Evolutionary conservation across 2,797 vertebrate species (phyloP).

Genomic region (Lepilemur ruficaudatus): DNA sequence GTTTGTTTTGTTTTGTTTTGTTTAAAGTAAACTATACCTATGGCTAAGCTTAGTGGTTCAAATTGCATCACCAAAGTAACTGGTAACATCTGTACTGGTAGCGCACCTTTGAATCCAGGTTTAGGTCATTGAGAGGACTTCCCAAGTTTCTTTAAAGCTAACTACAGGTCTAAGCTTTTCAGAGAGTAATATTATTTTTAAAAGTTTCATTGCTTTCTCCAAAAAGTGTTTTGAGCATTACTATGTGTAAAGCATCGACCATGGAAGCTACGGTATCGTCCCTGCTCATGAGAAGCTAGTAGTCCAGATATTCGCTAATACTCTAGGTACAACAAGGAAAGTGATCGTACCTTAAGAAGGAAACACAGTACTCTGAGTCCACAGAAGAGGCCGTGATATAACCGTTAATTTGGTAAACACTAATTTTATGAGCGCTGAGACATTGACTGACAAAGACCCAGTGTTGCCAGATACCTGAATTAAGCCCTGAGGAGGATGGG

Average conservation of each 20-base stretch:
- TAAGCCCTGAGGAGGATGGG: background rate
- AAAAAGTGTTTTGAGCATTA: background rate
- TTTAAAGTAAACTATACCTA: background rate
- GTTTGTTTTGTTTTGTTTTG: background rate
- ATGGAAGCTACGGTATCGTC: rapidly evolving
- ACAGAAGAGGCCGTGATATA: background rate
- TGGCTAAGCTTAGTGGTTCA: background rate
- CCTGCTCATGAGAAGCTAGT: background rate
- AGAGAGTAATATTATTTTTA: background rate
- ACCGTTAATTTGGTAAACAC: background rate
- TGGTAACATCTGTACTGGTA: background rate
- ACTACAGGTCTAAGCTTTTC: background rate
- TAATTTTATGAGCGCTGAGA: background rate
- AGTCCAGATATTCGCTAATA: background rate
- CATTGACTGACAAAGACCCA: background rate
- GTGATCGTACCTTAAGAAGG: background rate
- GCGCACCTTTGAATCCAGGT: background rate
- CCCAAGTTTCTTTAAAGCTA: background rate
- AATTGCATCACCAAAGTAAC: background rate
- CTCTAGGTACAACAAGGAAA: background rate
- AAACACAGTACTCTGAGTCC: background rate
- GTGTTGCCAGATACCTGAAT: too few relatives aligned
- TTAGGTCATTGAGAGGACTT: background rate
- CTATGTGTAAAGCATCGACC: background rate
- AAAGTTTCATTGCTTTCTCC: background rate